Evolutionary conservation across 92 coral and sea anemone genomes (phyloP).

Genomic region (Phenganax marumi): DNA sequence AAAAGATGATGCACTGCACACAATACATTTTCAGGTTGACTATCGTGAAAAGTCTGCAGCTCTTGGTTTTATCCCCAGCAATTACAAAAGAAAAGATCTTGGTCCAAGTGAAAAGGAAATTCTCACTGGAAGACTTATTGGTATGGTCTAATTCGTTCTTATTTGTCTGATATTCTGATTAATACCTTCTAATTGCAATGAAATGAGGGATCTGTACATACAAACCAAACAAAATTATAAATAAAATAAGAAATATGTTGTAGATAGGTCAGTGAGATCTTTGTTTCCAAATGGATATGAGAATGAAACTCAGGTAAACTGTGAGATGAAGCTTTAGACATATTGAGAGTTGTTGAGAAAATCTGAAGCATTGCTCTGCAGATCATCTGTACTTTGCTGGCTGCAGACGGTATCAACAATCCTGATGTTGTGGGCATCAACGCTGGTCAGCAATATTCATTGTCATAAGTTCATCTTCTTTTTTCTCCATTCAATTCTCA

Average conservation of each 20-base stretch:
- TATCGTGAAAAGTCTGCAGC: slow-evolving; percentile 94
- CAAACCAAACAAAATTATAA: too few species aligned
- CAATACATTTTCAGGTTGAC: slow-evolving; percentile 65
- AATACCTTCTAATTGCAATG: too few species aligned
- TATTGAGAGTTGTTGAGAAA: not conserved
- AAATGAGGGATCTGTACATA: too few species aligned
- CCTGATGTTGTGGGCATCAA: slow-evolving; percentile 83
- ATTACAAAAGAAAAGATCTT: slow-evolving; percentile 69
- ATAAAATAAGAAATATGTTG: not conserved
- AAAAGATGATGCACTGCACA: not conserved
- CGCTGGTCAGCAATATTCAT: slow-evolving; percentile 67
- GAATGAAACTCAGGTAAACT: slow-evolving; percentile 77
- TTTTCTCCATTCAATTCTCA: not conserved
- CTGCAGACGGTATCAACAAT: slow-evolving; percentile 77
- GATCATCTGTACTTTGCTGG: slow-evolving; percentile 79
- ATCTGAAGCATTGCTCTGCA: slow-evolving; percentile 2
- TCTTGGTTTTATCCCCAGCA: slow-evolving; percentile 75
- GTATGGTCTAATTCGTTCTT: slow-evolving; percentile 41
- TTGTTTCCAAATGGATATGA: slow-evolving; percentile 73
- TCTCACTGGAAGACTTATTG: slow-evolving; percentile 79
- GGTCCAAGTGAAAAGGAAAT: slow-evolving; percentile 75
- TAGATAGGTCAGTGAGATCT: slow-evolving; percentile 93
- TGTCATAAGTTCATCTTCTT: not conserved
- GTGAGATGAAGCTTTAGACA: not conserved
- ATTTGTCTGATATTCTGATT: not conserved